phyloP scores from a whole-genome alignment of 2,113 vertebrate species.

The Chaetorhynchus papuensis region DNA sequence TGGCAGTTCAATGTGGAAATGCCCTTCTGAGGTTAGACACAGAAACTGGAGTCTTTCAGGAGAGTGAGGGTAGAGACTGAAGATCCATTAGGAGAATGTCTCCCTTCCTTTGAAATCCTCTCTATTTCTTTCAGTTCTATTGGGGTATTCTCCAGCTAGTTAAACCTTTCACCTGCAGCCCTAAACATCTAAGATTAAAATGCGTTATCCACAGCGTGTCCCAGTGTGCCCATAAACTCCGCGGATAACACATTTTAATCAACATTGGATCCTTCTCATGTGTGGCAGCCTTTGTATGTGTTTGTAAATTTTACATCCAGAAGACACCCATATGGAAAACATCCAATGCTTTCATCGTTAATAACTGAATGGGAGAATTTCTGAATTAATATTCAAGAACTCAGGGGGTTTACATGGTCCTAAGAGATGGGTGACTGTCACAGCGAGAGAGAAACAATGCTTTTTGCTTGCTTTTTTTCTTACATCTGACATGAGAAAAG shows the following conservation, averaged over 20 bases:
- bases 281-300: not conserved
- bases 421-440: not conserved
- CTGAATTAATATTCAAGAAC: not conserved
- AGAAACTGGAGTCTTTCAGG: not conserved
- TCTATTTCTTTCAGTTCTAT: not conserved
- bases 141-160: not conserved
- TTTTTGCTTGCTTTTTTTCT: not conserved
- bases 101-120: not conserved
- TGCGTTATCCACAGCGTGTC: not conserved
- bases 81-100: not conserved
- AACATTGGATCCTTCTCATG: not conserved
- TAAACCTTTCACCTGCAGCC: not conserved
- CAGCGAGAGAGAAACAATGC: not conserved
- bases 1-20: not conserved
- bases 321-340: not conserved
- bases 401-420: not conserved
- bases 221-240: not conserved
- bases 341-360: not conserved
- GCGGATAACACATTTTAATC: not conserved
- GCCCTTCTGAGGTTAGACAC: not conserved
- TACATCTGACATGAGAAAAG: rapidly evolving
- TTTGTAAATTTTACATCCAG: not conserved
- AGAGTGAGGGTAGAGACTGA: not conserved
- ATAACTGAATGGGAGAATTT: not conserved
- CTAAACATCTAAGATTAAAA: not conserved